Evolutionary conservation across 2,113 vertebrate genomes (phyloP).

Genomic region (Eulemur rufifrons): DNA sequence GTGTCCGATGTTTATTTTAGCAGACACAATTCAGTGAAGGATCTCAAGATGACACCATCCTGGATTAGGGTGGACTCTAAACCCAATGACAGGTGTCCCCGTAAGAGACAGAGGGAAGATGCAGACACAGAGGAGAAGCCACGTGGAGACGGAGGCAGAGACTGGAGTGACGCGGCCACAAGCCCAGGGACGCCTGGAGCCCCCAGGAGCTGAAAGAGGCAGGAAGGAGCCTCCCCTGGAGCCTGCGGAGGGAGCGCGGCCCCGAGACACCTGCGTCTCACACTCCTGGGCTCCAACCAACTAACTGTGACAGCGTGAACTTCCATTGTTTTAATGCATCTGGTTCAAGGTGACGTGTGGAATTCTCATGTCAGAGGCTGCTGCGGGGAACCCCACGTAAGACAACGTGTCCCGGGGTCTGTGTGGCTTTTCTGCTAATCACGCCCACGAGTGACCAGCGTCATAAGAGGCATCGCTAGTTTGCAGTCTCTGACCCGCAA

Average conservation of each 20-base stretch:
- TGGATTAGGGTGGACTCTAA: not conserved
- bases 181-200: not conserved
- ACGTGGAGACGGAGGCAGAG: not conserved
- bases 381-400: not conserved
- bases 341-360: not conserved
- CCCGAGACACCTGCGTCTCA: not conserved
- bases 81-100: not conserved
- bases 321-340: not conserved
- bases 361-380: not conserved
- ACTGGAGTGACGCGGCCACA: not conserved
- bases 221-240: not conserved
- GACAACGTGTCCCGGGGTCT: not conserved
- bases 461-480: not conserved
- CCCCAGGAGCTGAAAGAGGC: not conserved
- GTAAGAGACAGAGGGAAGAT: not conserved
- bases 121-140: not conserved
- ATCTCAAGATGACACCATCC: not conserved
- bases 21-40: not conserved
- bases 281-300: not conserved
- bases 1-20: too few relatives aligned
- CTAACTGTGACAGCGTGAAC: not conserved
- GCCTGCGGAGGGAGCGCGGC: not conserved
- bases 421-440: not conserved
- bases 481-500: not conserved
- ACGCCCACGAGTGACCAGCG: not conserved